Conservation (phyloP, 2,113 vertebrate genomes). For the Urocolius indicus region DNA sequence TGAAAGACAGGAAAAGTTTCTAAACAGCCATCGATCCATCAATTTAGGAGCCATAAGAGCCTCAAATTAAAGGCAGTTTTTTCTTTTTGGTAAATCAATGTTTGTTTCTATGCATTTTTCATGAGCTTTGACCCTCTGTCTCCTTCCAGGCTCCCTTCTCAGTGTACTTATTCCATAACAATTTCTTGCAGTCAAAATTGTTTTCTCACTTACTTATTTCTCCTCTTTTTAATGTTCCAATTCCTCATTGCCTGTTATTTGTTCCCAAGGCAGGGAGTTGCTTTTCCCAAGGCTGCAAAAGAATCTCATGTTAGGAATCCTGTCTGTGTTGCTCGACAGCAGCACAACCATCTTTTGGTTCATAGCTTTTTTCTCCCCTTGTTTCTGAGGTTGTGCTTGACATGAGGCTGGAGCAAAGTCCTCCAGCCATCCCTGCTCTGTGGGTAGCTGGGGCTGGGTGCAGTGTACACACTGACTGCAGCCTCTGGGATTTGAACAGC, state of each 20-base stretch:
- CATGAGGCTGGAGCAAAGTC: background rate
- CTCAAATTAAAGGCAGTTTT: conserved; percentile 4
- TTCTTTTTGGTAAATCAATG: conserved; percentile 34
- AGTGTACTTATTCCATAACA: background rate
- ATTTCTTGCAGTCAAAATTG: background rate
- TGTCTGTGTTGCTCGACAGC: background rate
- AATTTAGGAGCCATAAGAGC: background rate
- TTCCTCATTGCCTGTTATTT: background rate
- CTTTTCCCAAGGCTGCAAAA: background rate
- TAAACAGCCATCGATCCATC: background rate
- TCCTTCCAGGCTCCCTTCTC: background rate
- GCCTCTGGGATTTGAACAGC: background rate
- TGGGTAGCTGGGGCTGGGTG: background rate
- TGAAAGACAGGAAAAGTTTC: background rate
- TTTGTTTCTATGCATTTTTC: conserved; percentile 53
- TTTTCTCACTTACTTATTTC: background rate
- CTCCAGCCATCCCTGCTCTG: rapidly evolving
- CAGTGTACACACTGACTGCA: background rate
- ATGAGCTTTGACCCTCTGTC: conserved; percentile 6
- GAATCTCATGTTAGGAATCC: background rate
- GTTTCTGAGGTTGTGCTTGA: background rate
- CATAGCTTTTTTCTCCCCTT: background rate
- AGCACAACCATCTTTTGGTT: background rate
- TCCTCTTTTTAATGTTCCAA: background rate
- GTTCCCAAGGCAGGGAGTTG: background rate